Evolutionary conservation across 1,140 invertebrate species (phyloP), one percentile per base, ranked within the genome.

Genomic region (Theocolax elegans): DNA sequence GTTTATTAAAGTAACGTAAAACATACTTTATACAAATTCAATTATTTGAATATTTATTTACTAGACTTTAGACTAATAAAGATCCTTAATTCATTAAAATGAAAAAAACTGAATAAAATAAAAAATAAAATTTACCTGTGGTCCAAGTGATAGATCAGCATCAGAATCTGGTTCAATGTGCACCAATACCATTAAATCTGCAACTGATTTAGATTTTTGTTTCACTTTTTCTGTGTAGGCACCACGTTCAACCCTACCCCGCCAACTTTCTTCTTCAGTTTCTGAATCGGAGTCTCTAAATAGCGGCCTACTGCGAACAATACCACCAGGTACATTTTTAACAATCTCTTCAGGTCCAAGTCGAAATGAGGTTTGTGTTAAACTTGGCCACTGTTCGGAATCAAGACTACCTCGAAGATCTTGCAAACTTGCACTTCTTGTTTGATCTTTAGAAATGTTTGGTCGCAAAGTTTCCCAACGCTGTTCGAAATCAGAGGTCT

Each of bases 141-240:
- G 76, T 38, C 81, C 81, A 15, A 89, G 72, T 2, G 88, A 87
- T 21, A 86, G 81, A 67, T 89, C 88, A 3, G 87, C 88, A 73
- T 90, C 89, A 2, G 89, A 88, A 74, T 91, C 90, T 10, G 88
- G 89, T 74, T 92, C 91, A 17, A 92, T 91, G 73, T 91, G 90
- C 3, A 91, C 92, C 12, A 93, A 79, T n/a, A 92, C 86, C 91
- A 93, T 92, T 21, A 92, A 81, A 85, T 92, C 91, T 19, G 91
- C 90, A 2, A 92, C 91, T 59, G 91, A 92, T 80, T 89, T 90
- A 0, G 91, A 92, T 79, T 92, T 92, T 62, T 91, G 87, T 68
- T 90, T 88, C 0, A 92, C 91, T 80, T 92, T 91, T 77, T 91
- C 89, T 0, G 89, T 88, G 67, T 91, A 91, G 56, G 89, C 89